These are phyloP conservation scores for Masticophis lateralis DNA, from an alignment of 2,797 vertebrate species.

Conservation along the genomic window DNA sequence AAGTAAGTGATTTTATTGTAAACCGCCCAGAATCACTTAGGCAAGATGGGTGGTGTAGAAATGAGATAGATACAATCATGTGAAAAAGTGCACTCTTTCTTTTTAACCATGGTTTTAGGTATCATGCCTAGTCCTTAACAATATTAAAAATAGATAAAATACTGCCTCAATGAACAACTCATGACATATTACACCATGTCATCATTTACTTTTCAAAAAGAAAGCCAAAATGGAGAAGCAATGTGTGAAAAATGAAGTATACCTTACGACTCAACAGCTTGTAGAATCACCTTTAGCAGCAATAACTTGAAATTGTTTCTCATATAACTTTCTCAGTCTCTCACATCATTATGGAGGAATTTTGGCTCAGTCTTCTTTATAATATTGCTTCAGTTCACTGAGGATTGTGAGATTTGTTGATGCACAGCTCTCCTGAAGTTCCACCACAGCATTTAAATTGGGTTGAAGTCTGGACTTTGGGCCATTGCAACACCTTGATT, in stretches of 20 bases:
- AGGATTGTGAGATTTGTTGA: background rate
- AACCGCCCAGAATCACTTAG: background rate
- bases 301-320: background rate
- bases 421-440: background rate
- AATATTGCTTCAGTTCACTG: background rate
- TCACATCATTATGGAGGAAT: background rate
- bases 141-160: background rate
- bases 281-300: background rate
- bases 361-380: background rate
- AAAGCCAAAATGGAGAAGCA: background rate
- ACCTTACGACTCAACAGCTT: background rate
- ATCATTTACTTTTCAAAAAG: background rate
- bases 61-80: background rate
- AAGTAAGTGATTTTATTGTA: background rate
- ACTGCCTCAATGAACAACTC: background rate
- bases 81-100: background rate
- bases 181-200: background rate
- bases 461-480: background rate
- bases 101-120: background rate
- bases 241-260: background rate
- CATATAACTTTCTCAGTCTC: background rate
- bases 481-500: background rate
- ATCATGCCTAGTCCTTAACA: background rate
- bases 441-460: background rate
- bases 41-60: background rate